These are phyloP conservation scores for Morpho helenor DNA, from an alignment of 2,888 invertebrate species.

Conservation along the genomic window DNA sequence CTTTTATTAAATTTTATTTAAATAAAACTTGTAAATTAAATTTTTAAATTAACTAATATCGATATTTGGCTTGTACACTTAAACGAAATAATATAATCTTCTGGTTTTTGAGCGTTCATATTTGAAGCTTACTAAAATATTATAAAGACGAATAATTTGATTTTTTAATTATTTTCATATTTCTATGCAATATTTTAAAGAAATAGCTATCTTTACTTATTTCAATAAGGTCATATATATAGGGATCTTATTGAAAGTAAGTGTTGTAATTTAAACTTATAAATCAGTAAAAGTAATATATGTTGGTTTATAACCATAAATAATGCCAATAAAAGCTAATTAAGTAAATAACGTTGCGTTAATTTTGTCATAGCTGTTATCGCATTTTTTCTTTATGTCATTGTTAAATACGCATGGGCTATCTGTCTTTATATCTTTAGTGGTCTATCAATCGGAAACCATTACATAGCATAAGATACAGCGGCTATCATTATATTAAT, in stretches of 20 bases:
- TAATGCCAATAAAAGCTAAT: not conserved
- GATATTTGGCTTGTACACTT: not conserved
- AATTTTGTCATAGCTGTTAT: not conserved
- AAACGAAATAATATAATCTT: not conserved
- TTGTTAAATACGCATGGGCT: not conserved
- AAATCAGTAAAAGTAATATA: not conserved
- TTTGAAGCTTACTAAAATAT: not conserved
- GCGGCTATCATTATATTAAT: too few species aligned
- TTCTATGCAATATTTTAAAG: constrained; percentile 3
- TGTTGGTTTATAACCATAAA: too few species aligned
- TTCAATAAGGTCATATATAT: constrained; percentile 12
- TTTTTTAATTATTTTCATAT: constrained; percentile 9
- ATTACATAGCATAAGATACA: too few species aligned
- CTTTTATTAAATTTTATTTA: too few species aligned
- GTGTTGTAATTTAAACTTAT: not conserved
- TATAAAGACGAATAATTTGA: constrained; percentile 3
- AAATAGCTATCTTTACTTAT: constrained; percentile 14
- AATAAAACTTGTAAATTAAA: not conserved
- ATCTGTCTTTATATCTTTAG: too few species aligned
- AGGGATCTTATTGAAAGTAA: not conserved
- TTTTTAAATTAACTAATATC: not conserved
- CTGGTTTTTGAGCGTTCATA: not conserved
- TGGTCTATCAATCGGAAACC: too few species aligned
- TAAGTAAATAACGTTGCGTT: not conserved
- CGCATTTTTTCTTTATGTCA: not conserved